Conservation (phyloP, 2,113 vertebrate genomes). For the Clinocottus analis region DNA sequence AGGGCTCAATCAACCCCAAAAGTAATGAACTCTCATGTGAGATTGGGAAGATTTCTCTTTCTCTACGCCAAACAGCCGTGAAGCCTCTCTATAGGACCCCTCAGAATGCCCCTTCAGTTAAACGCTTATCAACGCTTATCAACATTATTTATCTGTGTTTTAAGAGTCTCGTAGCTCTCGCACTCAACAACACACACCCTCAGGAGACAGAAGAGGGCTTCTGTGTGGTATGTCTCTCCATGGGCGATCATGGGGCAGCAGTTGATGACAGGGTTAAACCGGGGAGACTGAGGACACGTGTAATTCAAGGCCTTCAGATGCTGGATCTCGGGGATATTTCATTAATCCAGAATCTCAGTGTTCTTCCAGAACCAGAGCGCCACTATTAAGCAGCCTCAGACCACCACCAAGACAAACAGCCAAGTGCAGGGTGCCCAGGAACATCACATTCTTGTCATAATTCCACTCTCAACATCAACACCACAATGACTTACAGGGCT, state of each 20-base stretch:
- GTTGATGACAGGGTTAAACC: slow-evolving; percentile 52
- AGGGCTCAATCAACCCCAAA: slow-evolving; percentile 24
- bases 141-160: slow-evolving; percentile 64
- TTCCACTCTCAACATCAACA: slow-evolving; percentile 61
- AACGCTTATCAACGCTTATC: slow-evolving; percentile 50
- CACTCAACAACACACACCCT: slow-evolving; percentile 49
- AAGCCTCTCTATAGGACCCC: slow-evolving; percentile 34
- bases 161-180: slow-evolving; percentile 36
- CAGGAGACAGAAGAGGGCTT: slow-evolving; percentile 33
- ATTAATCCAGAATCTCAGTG: slow-evolving; percentile 58
- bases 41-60: slow-evolving; percentile 41
- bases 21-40: slow-evolving; percentile 39
- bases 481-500: slow-evolving; percentile 53
- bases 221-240: slow-evolving; percentile 65
- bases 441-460: slow-evolving; percentile 67
- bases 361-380: slow-evolving; percentile 67
- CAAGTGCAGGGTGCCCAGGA: slow-evolving; percentile 44
- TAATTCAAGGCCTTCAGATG: slow-evolving; percentile 65
- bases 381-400: slow-evolving; percentile 68
- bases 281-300: slow-evolving; percentile 46
- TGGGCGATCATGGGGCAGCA: slow-evolving; percentile 40
- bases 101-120: slow-evolving; percentile 19
- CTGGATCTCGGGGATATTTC: slow-evolving; percentile 60
- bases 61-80: slow-evolving; percentile 31
- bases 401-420: slow-evolving; percentile 67